Evolutionary conservation across 2,888 invertebrate species (phyloP).

Genomic region (Folsomia candida): DNA sequence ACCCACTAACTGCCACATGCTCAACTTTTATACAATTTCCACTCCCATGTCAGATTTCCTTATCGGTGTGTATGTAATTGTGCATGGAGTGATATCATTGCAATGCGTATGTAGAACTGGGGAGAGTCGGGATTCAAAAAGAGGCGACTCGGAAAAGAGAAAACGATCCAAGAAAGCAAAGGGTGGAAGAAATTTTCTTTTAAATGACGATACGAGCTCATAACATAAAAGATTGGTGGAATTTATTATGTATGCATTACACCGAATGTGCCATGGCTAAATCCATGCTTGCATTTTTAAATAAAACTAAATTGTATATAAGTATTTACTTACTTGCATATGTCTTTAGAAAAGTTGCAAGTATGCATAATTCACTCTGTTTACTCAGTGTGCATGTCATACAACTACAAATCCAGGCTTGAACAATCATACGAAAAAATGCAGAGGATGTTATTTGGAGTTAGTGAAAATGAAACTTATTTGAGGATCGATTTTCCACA

Average conservation of each 20-base stretch:
- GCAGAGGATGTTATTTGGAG: no score
- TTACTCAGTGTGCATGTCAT: no score
- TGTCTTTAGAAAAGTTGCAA: no score
- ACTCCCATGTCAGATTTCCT: not conserved
- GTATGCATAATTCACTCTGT: no score
- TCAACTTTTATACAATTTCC: not conserved
- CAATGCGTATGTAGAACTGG: not conserved
- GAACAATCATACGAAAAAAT: no score
- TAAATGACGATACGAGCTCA: constrained; percentile 23
- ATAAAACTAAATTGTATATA: no score
- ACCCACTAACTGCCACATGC: not conserved
- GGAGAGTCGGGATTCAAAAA: not conserved
- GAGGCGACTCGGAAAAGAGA: not conserved
- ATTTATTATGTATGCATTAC: constrained; percentile 30
- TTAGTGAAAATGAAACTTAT: no score
- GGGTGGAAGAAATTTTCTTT: constrained; percentile 18
- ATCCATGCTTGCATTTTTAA: no score
- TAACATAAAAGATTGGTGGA: constrained; percentile 24
- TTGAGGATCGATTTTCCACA: no score
- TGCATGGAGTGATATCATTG: not conserved
- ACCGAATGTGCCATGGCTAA: no score
- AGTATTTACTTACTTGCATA: no score
- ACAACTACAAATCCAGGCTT: no score
- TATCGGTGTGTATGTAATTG: not conserved
- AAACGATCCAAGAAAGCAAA: constrained; percentile 5